Conservation (phyloP, 2,797 vertebrate species). For the Malacoctenus gilli region DNA sequence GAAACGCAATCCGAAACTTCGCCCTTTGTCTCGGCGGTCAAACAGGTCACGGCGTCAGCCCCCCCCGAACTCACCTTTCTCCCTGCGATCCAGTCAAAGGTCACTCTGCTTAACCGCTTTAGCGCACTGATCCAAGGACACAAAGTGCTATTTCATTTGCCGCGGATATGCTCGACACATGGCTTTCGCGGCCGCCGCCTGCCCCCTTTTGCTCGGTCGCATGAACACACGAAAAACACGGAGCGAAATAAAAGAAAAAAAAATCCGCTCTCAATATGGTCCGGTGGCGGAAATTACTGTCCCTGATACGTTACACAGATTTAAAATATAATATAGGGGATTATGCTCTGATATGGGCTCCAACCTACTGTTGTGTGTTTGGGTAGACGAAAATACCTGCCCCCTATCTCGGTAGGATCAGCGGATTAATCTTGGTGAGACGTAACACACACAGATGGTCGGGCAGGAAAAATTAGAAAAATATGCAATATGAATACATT, state of each 20-base stretch:
- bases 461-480: slow-evolving; percentile 93
- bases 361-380: slow-evolving; percentile 83
- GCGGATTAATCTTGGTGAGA: slow-evolving; percentile 92
- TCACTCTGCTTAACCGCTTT: slow-evolving; percentile 83
- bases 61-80: slow-evolving; percentile 13
- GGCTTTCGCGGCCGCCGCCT: slow-evolving; percentile 60
- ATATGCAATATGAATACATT: slow-evolving; percentile 94
- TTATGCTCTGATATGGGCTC: slow-evolving; percentile 87
- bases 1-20: slow-evolving; percentile 77
- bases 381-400: slow-evolving; percentile 83
- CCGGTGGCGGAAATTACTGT: slow-evolving; percentile 71
- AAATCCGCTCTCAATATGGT: slow-evolving; percentile 58
- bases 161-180: slow-evolving; percentile 74
- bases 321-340: slow-evolving; percentile 83
- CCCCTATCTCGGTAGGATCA: slow-evolving; percentile 88
- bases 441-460: slow-evolving; percentile 92
- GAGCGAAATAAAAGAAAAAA: no score
- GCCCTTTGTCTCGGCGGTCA: slow-evolving; percentile 37
- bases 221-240: slow-evolving; percentile 34
- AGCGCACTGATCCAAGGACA: slow-evolving; percentile 76
- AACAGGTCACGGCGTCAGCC: slow-evolving; percentile 24
- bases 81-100: slow-evolving; percentile 58
- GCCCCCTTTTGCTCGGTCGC: slow-evolving; percentile 59
- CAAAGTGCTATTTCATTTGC: slow-evolving; percentile 83
- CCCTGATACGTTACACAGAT: slow-evolving; percentile 85